Percentiles rank a stretch among this genome's conserved stretches.
These are phyloP conservation scores for Tenualosa thibaudeaui DNA, from an alignment of 2,797 vertebrate genomes.

Conservation along the genomic window DNA sequence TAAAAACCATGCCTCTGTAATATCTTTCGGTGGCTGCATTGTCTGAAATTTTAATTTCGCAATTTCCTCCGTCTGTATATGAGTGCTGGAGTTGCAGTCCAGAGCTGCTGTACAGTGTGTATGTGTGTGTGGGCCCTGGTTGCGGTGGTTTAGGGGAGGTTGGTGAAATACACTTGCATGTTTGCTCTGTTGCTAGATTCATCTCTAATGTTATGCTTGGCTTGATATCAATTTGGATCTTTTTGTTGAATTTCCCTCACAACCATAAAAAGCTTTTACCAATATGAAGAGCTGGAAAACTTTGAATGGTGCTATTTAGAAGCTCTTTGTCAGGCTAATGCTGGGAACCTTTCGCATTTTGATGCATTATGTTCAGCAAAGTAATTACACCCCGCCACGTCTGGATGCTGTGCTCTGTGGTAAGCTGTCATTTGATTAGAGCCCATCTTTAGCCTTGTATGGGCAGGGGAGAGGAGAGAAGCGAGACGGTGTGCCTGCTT, in stretches of 20 bases:
- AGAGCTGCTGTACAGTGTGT: background rate
- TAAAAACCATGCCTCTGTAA: constrained; percentile 57
- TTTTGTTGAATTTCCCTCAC: background rate
- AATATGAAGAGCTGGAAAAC: background rate
- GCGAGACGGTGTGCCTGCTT: background rate
- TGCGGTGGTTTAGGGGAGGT: background rate
- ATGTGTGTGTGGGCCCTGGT: background rate
- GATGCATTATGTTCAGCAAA: background rate
- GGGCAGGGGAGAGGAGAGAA: background rate
- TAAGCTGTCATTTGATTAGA: background rate
- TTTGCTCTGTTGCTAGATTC: background rate
- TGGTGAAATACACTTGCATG: background rate
- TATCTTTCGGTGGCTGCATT: constrained; percentile 55
- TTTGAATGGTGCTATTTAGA: background rate
- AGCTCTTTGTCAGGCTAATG: background rate
- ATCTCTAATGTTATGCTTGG: background rate
- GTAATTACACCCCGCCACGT: background rate
- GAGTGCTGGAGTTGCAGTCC: constrained; percentile 28
- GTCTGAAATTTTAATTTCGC: constrained; percentile 67
- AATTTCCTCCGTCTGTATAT: constrained; percentile 49
- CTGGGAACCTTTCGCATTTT: background rate
- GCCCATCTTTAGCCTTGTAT: background rate
- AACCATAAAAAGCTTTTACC: background rate
- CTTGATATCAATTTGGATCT: background rate
- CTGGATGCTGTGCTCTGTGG: background rate